phyloP scores from a whole-genome alignment of 1,140 invertebrate genomes.

The Zaprionus gabonicus region DNA sequence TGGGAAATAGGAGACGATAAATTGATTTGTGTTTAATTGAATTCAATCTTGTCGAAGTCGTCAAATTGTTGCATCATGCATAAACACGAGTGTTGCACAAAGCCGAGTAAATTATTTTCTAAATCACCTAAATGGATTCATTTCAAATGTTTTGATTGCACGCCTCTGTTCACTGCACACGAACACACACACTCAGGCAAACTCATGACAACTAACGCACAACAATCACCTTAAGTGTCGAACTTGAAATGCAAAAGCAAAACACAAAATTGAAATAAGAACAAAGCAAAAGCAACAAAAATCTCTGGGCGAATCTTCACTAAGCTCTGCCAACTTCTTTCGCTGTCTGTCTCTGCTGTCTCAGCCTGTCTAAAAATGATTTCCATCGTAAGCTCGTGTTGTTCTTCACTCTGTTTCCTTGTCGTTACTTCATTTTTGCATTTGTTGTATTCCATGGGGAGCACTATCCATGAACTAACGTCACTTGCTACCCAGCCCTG shows the following conservation, averaged over 20 bases:
- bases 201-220: slow-evolving; percentile 27
- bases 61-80: slow-evolving; percentile 6
- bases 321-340: slow-evolving; percentile 22
- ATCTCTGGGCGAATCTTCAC: slow-evolving; percentile 54
- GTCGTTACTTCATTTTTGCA: slow-evolving; percentile 33
- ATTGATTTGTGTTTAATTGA: slow-evolving; percentile 16
- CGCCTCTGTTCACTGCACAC: slow-evolving; percentile 5
- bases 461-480: not conserved
- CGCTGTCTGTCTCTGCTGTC: not conserved
- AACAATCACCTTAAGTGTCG: slow-evolving; percentile 36
- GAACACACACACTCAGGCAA: not conserved
- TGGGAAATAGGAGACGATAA: slow-evolving; percentile 5
- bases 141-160: slow-evolving; percentile 19
- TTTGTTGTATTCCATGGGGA: slow-evolving; percentile 13
- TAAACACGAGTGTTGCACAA: slow-evolving; percentile 11
- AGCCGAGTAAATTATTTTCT: not conserved
- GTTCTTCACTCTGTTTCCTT: slow-evolving; percentile 35
- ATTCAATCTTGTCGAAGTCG: not conserved
- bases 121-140: slow-evolving; percentile 16
- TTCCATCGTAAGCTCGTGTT: slow-evolving; percentile 32
- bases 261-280: slow-evolving; percentile 39
- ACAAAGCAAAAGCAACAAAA: slow-evolving; percentile 15
- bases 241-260: slow-evolving; percentile 36
- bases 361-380: slow-evolving; percentile 28
- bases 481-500: not conserved